Evolutionary conservation across 2,797 vertebrate genomes (phyloP).

Genomic region (Sebastes iracundus): DNA sequence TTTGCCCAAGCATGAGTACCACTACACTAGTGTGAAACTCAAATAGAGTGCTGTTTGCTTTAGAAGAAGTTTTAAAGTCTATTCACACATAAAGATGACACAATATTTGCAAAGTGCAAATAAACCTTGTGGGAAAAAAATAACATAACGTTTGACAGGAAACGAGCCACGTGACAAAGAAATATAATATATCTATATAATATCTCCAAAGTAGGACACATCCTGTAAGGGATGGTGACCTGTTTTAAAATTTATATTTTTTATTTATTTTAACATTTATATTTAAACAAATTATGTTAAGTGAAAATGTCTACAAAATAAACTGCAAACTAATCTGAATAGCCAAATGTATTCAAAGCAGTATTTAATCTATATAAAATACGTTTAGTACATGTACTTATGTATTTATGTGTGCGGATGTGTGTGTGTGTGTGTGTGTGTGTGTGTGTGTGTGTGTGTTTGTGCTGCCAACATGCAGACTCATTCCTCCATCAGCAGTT

Average conservation of each 20-base stretch:
- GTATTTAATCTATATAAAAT: background rate
- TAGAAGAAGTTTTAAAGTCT: conserved; percentile 11
- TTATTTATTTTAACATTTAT: background rate
- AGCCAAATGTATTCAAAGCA: background rate
- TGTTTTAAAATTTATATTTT: background rate
- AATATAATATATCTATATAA: too few relatives aligned
- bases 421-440: background rate
- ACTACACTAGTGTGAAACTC: conserved; percentile 7
- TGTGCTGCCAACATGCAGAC: conserved; percentile 21
- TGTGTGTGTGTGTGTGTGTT: background rate
- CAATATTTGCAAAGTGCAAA: background rate
- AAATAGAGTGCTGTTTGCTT: background rate
- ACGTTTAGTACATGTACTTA: background rate
- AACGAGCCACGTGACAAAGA: too few relatives aligned
- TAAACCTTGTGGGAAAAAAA: background rate
- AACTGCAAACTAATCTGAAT: background rate
- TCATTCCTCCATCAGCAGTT: conserved; percentile 65
- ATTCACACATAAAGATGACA: background rate
- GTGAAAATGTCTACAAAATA: background rate
- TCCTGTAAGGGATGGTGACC: background rate
- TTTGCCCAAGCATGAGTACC: too few relatives aligned
- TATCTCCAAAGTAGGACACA: background rate
- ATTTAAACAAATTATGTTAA: background rate
- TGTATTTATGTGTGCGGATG: background rate
- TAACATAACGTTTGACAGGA: too few relatives aligned